A percentile compares a stretch with the other conserved stretches of the same genome.
phyloP scores from a whole-genome alignment of 2,888 invertebrate genomes.

The Sphaeridia pumilis region DNA sequence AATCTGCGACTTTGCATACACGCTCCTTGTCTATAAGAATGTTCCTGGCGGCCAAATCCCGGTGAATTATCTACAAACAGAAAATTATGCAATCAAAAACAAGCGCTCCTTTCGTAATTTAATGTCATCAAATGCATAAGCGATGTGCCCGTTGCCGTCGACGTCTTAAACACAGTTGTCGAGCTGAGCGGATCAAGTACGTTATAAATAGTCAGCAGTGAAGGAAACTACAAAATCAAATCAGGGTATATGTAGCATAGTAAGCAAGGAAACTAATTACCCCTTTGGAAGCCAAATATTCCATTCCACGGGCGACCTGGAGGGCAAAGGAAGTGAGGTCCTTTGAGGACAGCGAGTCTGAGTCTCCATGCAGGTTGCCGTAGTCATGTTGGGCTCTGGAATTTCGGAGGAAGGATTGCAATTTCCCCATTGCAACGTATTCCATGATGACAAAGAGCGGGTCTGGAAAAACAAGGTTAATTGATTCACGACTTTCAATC shows the following conservation, averaged over 20 bases:
- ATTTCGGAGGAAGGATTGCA: slow-evolving; percentile 74
- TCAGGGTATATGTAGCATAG: no score
- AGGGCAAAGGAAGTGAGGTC: slow-evolving; percentile 82
- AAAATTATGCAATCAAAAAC: no score
- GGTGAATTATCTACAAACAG: slow-evolving; percentile 62
- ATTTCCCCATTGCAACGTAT: slow-evolving; percentile 74
- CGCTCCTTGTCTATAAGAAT: slow-evolving; percentile 75
- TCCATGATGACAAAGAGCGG: slow-evolving; percentile 88
- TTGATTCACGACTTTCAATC: no score
- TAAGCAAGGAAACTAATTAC: slow-evolving; percentile 46
- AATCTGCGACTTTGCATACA: slow-evolving; percentile 84
- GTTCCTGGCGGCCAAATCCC: slow-evolving; percentile 81
- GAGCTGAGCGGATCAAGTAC: no score
- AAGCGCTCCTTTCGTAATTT: no score
- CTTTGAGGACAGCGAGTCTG: slow-evolving; percentile 39
- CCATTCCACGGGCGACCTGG: slow-evolving; percentile 83
- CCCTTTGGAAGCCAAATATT: slow-evolving; percentile 68
- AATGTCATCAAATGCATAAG: no score
- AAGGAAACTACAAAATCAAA: no score
- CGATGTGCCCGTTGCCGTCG: no score
- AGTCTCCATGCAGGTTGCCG: slow-evolving; percentile 53
- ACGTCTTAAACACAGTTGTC: no score
- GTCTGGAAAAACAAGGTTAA: slow-evolving; percentile 50
- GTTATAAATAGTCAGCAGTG: no score
- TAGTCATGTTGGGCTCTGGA: slow-evolving; percentile 74